Conservation (phyloP, 30 jellyfish, hydroid and myxozoan species). For the Aurelia sp. region DNA sequence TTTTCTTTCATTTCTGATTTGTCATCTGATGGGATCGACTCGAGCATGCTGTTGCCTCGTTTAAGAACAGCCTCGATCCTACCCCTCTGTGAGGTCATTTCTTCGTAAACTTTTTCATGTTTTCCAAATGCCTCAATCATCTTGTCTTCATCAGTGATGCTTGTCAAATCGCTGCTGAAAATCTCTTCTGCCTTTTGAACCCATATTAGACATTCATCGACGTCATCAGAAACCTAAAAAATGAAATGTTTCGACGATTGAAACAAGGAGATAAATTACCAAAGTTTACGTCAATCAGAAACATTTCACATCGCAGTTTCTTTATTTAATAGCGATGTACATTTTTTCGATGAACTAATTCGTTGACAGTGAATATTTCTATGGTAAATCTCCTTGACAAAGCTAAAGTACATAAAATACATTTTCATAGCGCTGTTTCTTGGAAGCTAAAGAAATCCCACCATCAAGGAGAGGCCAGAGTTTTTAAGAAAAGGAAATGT, state of each 20-base stretch:
- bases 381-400: too few relatives aligned
- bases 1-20: slow-evolving; percentile 35
- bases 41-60: slow-evolving; percentile 56
- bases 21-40: slow-evolving; percentile 21
- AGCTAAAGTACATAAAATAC: too few relatives aligned
- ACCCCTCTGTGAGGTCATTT: slow-evolving; percentile 51
- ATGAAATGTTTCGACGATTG: too few relatives aligned
- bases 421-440: not conserved
- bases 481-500: not conserved
- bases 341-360: too few relatives aligned
- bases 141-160: slow-evolving; percentile 73
- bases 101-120: slow-evolving; percentile 64
- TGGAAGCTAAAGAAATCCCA: not conserved
- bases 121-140: slow-evolving; percentile 75
- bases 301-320: too few relatives aligned
- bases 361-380: too few relatives aligned
- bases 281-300: too few relatives aligned
- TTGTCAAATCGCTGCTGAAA: slow-evolving; percentile 62
- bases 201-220: slow-evolving; percentile 74
- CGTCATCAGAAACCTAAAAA: slow-evolving; percentile 51
- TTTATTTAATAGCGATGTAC: too few relatives aligned
- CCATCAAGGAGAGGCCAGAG: too few relatives aligned
- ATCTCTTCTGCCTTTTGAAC: slow-evolving; percentile 59
- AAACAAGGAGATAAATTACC: too few relatives aligned
- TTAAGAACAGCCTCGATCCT: slow-evolving; percentile 69